Conservation (phyloP, 2,888 invertebrate species). For the Pollenia labialis region DNA sequence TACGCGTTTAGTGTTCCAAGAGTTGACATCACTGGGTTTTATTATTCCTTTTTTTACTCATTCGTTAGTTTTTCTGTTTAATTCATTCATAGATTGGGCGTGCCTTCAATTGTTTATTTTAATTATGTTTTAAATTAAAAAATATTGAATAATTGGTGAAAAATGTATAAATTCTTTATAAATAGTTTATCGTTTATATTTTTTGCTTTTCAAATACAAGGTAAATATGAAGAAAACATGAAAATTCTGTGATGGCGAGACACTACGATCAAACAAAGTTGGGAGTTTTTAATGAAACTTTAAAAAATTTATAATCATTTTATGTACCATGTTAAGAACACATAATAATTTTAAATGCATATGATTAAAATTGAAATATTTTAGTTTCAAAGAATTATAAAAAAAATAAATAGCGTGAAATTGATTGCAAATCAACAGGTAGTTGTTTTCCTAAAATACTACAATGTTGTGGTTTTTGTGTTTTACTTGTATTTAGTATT, state of each 20-base stretch:
- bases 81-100: conserved; percentile 67
- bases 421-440: conserved; percentile 7
- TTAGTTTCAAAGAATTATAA: too few relatives aligned
- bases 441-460: not conserved
- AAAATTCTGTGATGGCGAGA: not conserved
- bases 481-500: too few relatives aligned
- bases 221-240: conserved; percentile 28
- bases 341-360: not conserved
- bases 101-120: conserved; percentile 51
- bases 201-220: conserved; percentile 41
- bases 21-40: not conserved
- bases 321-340: too few relatives aligned
- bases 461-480: too few relatives aligned
- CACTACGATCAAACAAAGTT: too few relatives aligned
- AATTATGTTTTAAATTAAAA: conserved; percentile 46
- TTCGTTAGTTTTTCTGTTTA: conserved; percentile 42
- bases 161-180: conserved; percentile 55
- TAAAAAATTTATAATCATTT: too few relatives aligned
- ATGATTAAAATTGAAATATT: not conserved
- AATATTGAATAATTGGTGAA: not conserved
- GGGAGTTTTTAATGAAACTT: too few relatives aligned
- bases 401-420: not conserved
- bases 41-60: conserved; percentile 34
- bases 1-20: too few relatives aligned
- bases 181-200: not conserved